Base-by-base conservation (phyloP, 2,797 vertebrate genomes). In the Phoebastria nigripes region DNA sequence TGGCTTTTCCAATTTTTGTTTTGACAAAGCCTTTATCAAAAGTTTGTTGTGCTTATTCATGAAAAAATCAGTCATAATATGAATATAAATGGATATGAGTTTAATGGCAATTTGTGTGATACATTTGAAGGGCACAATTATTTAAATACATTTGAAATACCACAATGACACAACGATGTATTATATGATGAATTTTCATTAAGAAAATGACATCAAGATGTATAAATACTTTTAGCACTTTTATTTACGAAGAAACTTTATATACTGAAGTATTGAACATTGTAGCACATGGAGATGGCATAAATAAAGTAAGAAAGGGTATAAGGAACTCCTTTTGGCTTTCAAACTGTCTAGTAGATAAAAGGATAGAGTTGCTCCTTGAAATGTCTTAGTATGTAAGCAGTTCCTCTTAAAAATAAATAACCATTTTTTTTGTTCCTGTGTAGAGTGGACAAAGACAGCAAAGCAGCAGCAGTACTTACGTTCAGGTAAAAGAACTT, bases 401-500 rank as follows among this genome's bases (percentile, higher is more conserved):
- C 3, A 69, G 51, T 52, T 78, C 10, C 19, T 70, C 24, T 76
- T 63, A 51, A 63, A 84, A 77, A 26, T 26, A 58, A 90, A 15
- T 42, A 63, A 61, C 9, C 0, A 1, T 17, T n/a, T 52, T 31
- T 55, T 61, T 55, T 59, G 7, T 59, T 51, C 12, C 39, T 84
- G 0, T 58, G 14, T 62, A 96, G 96, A 26, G 13, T 79, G 95
- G 94, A 42, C 94, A 94, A 83, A 88, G 24, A 29, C 87, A 90
- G 31, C 93, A 91, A 31, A 47, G 56, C 44, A 94, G 93, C 55
- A 93, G 96, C 54, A 63, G 49, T 87, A 83, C 84, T 62, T 95
- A 88, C 0, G 0, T 44, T 55, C 90, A 87, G 28, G 96, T 95
- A 84, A 67, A 42, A 31, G 7, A 93, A 62, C 2, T 55, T 81